phyloP scores from a whole-genome alignment of 2,797 vertebrate species.

The Rhinichthys osculus region DNA sequence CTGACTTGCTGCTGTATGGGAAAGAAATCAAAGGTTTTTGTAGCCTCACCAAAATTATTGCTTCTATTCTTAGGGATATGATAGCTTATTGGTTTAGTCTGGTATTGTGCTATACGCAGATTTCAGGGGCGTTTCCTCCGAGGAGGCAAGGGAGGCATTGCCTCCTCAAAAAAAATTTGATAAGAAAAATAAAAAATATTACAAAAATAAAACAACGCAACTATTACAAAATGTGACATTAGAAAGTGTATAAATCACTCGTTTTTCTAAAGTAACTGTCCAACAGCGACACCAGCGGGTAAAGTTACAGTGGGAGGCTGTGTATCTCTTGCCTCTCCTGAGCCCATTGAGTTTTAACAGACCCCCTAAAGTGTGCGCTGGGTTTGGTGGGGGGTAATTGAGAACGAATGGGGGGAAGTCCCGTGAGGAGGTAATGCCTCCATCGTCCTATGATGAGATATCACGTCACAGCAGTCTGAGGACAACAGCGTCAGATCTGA shows the following conservation, averaged over 20 bases:
- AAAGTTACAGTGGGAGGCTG: background rate
- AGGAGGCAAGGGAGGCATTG: background rate
- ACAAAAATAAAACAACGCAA: background rate
- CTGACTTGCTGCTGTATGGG: background rate
- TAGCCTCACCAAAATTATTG: background rate
- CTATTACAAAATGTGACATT: too few species aligned
- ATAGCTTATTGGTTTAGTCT: background rate
- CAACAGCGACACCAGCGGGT: background rate
- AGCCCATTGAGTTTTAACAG: too few species aligned
- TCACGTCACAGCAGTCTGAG: too few species aligned
- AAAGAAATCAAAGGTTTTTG: slow-evolving; percentile 9
- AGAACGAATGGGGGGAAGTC: background rate
- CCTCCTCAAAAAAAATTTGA: background rate
- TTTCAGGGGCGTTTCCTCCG: background rate
- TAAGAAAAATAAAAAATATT: background rate
- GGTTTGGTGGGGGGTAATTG: too few species aligned
- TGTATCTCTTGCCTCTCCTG: background rate
- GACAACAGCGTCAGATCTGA: too few species aligned
- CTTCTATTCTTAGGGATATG: background rate
- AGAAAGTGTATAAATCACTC: too few species aligned
- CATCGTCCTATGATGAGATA: background rate
- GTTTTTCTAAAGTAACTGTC: background rate
- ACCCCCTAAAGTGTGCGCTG: too few species aligned
- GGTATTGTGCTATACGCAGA: background rate
- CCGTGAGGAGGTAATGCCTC: background rate